These are phyloP conservation scores for Axinella damicornis DNA, from an alignment of 37 sponge, comb jelly and placozoan genomes.

Conservation along the genomic window DNA sequence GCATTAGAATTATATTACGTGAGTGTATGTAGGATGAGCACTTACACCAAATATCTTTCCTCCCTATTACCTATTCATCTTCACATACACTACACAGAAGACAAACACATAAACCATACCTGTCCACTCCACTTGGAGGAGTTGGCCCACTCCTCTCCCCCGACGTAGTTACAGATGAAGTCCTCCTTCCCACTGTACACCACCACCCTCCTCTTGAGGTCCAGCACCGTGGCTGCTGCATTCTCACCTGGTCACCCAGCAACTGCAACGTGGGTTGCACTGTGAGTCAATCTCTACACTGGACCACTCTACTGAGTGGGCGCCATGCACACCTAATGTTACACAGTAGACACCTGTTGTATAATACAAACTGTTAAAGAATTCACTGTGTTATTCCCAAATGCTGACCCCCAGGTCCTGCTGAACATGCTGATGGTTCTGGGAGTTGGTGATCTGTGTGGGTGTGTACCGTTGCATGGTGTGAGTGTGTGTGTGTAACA, in stretches of 20 bases:
- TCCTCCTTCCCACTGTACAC: slow-evolving; percentile 90
- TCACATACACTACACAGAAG: too few relatives aligned
- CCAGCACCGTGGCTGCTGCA: slow-evolving; percentile 52
- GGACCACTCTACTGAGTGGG: too few relatives aligned
- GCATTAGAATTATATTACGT: too few relatives aligned
- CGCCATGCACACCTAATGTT: too few relatives aligned
- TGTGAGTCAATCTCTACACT: too few relatives aligned
- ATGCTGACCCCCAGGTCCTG: slow-evolving; percentile 73
- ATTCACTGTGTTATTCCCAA: slow-evolving; percentile 67
- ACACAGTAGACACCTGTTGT: background rate
- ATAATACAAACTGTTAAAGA: slow-evolving; percentile 1
- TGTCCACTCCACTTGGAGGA: slow-evolving; percentile 69
- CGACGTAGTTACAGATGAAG: slow-evolving; percentile 82
- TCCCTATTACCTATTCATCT: too few relatives aligned
- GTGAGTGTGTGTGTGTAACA: too few relatives aligned
- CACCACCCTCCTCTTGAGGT: slow-evolving; percentile 50
- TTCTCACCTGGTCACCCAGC: slow-evolving; percentile 72
- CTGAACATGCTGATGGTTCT: slow-evolving; percentile 59
- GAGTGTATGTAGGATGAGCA: too few relatives aligned
- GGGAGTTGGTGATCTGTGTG: slow-evolving; percentile 35
- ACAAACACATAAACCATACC: too few relatives aligned
- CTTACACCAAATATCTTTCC: too few relatives aligned
- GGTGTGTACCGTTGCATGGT: too few relatives aligned
- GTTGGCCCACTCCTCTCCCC: slow-evolving; percentile 72
- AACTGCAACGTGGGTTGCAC: slow-evolving; percentile 19